Conservation (phyloP, 1,140 invertebrate genomes). For the Cotesia glomerata region DNA sequence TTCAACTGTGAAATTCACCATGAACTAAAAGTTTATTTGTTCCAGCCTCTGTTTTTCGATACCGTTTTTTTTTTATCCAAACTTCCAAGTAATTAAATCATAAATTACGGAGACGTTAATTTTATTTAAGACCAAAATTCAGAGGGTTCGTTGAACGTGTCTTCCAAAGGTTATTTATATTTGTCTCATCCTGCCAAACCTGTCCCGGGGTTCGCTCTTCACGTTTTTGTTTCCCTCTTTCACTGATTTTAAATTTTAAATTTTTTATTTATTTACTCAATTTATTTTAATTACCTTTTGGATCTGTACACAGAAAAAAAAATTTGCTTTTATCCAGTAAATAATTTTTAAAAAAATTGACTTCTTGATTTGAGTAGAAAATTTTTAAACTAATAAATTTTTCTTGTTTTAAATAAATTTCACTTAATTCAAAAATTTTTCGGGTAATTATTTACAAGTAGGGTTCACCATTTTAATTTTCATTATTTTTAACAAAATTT, state of each 20-base stretch:
- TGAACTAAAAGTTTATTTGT: neutral
- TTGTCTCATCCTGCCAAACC: conserved; percentile 1
- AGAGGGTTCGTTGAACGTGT: neutral
- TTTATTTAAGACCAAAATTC: neutral
- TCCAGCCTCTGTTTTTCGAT: neutral
- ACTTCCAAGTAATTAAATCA: neutral
- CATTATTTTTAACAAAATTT: too few relatives aligned
- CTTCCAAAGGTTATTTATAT: neutral
- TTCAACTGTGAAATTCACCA: conserved; percentile 11
- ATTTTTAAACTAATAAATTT: too few relatives aligned
- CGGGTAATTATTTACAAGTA: too few relatives aligned
- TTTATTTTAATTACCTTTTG: neutral
- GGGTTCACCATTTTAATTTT: too few relatives aligned
- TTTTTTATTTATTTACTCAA: neutral
- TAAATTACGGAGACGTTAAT: too few relatives aligned
- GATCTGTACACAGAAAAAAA: too few relatives aligned
- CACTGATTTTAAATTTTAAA: neutral
- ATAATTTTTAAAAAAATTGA: too few relatives aligned
- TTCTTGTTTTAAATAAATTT: too few relatives aligned
- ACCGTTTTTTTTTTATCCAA: neutral
- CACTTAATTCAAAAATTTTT: too few relatives aligned
- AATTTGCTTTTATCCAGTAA: too few relatives aligned
- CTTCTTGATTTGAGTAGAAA: neutral
- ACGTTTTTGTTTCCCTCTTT: neutral
- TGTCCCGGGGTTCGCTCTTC: neutral